These are phyloP conservation scores for Mallotus villosus DNA, from an alignment of 2,797 vertebrate species.

Conservation along the genomic window DNA sequence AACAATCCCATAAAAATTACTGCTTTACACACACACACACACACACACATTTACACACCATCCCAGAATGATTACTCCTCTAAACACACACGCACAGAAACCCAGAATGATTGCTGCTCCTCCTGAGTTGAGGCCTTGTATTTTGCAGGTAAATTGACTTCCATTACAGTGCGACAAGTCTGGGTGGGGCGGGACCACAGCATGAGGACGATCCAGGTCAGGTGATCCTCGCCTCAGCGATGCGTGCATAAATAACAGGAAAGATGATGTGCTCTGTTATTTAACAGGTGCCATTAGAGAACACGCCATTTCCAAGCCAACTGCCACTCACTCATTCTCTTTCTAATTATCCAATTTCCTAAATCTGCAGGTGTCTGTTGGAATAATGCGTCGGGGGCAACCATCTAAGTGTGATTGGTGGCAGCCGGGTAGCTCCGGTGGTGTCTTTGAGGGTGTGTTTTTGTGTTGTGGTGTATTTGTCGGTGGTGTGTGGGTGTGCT, in stretches of 20 bases:
- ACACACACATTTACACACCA: conserved; percentile 34
- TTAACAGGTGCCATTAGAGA: conserved; percentile 56
- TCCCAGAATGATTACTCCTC: conserved; percentile 43
- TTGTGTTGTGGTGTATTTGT: conserved; percentile 1
- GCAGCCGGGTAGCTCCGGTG: conserved; percentile 18
- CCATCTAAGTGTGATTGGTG: conserved; percentile 38
- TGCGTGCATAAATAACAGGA: conserved; percentile 44
- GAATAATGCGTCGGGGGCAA: conserved; percentile 34
- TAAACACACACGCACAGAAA: conserved; percentile 20
- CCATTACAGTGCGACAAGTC: conserved; percentile 56
- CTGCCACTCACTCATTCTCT: conserved; percentile 45
- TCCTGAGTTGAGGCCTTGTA: conserved; percentile 41
- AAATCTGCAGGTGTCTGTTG: conserved; percentile 51
- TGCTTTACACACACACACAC: conserved; percentile 38
- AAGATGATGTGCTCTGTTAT: conserved; percentile 45
- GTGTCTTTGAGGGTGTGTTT: conserved; percentile 12
- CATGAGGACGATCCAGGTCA: conserved; percentile 41
- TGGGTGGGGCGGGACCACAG: conserved; percentile 42
- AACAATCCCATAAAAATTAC: conserved; percentile 23
- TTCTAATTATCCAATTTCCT: conserved; percentile 50
- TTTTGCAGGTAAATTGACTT: conserved; percentile 66
- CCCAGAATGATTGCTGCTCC: conserved; percentile 44
- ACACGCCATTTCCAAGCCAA: conserved; percentile 46
- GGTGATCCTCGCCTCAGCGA: conserved; percentile 37
- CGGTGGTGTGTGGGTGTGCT: neutral